A percentile compares a stretch with the other conserved stretches of the same genome.
phyloP scores from a whole-genome alignment of 2,113 vertebrate species.

The Sinocyclocheilus maitianheensis region DNA sequence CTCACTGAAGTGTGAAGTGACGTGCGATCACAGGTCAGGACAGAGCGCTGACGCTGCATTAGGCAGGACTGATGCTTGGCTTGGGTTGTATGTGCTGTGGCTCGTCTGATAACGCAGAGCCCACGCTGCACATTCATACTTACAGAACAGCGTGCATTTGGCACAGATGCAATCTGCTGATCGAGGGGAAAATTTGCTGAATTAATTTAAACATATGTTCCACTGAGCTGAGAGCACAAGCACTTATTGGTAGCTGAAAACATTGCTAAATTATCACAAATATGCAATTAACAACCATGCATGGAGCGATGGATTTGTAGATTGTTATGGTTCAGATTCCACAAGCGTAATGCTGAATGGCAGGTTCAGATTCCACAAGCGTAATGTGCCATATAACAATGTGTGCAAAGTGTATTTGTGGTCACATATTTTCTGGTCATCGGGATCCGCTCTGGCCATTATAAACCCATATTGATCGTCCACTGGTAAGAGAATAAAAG shows the following conservation, averaged over 20 bases:
- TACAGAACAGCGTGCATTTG: neutral
- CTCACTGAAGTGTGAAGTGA: slow-evolving; percentile 11
- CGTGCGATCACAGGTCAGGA: neutral
- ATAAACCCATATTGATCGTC: neutral
- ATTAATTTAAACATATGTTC: neutral
- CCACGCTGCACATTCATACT: neutral
- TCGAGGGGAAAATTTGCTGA: neutral
- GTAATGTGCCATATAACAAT: too few species aligned
- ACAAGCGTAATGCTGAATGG: neutral
- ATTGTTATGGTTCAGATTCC: neutral
- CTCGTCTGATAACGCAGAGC: neutral
- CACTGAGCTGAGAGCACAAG: neutral
- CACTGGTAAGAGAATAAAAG: neutral
- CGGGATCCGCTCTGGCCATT: neutral
- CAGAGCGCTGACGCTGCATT: neutral
- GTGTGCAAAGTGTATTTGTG: neutral
- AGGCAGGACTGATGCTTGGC: neutral
- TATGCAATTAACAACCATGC: neutral
- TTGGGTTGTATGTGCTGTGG: neutral
- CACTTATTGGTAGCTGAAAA: neutral
- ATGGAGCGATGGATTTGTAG: neutral
- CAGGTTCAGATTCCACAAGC: neutral
- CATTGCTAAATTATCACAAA: neutral
- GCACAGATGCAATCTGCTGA: too few species aligned
- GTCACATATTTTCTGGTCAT: neutral